Evolutionary conservation across 2,797 vertebrate species (phyloP), one percentile per base, ranked within the genome.

Genomic region (Rachycentron canadum): DNA sequence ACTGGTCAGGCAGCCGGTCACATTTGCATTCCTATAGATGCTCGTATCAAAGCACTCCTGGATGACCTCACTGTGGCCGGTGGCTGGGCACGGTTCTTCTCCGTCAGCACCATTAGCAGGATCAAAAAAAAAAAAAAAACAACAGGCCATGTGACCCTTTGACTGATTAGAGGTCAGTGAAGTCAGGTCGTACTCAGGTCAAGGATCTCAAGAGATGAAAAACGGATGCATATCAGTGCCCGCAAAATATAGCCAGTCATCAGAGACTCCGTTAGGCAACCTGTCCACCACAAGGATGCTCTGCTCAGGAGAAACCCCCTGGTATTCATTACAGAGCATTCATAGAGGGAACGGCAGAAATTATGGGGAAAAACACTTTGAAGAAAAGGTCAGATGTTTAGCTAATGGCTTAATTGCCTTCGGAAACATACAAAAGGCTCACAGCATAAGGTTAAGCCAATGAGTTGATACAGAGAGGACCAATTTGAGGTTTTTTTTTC

Each of bases 1-100:
- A 78, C 56, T 88, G 88, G 85, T 82, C 88, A 86, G 86, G 81
- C 89, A 86, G 83, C 58, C 78, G 49, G 87, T 84, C 80, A 91
- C 90, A 95, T 95, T 95, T 92, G 92, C 94, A 95, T 95, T 82
- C 87, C 90, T 88, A 93, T 92, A 90, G 93, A 87, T 80, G 64
- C 70, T 82, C 8, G 13, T 86, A 88, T 92, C 86, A 87, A 84
- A 88, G 81, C 71, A 59, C 79, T 86, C 63, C 81, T 78, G 74
- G 65, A 77, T 92, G 93, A 92, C 91, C 91, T 86, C 89, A 40
- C 10, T 36, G 2, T 63, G 63, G 71, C 85, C 88, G 83, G 86
- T 78, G 74, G 87, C 86, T 53, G 66, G 63, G 76, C 59, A 75
- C 64, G 83, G 58, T 82, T 88, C 59, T 77, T 83, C 86, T 88